Evolutionary conservation across 2,113 vertebrate species (phyloP).

Genomic region (Argyrosomus japonicus): DNA sequence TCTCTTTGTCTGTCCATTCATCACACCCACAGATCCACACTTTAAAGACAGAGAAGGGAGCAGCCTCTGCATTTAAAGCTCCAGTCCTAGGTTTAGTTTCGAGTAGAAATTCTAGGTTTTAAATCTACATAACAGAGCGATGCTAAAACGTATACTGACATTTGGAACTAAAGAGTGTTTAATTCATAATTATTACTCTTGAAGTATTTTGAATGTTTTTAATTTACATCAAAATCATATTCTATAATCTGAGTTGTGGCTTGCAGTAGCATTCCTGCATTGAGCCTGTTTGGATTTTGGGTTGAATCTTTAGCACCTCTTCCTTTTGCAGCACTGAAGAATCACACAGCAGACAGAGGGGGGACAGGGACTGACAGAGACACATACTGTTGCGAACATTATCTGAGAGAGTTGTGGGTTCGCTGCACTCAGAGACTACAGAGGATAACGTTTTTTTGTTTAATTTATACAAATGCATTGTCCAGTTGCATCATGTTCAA

Average conservation of each 20-base stretch:
- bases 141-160: neutral
- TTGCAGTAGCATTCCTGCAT: neutral
- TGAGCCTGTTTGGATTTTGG: conserved; percentile 21
- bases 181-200: neutral
- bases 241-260: conserved; percentile 3
- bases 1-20: conserved; percentile 68
- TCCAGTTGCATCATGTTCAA: neutral
- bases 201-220: conserved; percentile 10
- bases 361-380: conserved; percentile 15
- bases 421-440: too few relatives aligned
- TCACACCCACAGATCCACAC: conserved; percentile 72
- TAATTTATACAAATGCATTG: neutral
- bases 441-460: neutral
- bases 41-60: conserved; percentile 40
- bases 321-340: conserved; percentile 6
- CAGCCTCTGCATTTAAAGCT: conserved; percentile 32
- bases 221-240: neutral
- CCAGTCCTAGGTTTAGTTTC: neutral
- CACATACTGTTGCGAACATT: conserved; percentile 21
- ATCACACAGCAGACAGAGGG: conserved; percentile 22
- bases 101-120: neutral
- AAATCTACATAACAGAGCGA: neutral
- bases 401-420: conserved; percentile 3
- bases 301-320: conserved; percentile 15
- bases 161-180: neutral